Evolutionary conservation across 2,888 invertebrate genomes (phyloP), one percentile per base, ranked within the genome.

Genomic region (Torymus tubicola): DNA sequence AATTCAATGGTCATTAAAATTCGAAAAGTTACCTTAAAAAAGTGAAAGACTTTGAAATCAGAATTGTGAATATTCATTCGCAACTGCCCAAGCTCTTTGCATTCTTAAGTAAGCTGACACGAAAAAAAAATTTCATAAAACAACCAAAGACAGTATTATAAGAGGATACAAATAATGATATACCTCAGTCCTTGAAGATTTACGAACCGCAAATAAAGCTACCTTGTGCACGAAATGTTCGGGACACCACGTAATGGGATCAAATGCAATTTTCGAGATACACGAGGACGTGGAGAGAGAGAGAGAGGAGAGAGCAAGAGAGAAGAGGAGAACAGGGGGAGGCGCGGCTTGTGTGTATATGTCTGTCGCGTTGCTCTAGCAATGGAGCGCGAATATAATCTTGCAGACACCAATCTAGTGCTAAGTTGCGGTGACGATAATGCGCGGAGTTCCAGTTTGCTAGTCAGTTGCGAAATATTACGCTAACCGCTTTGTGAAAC

Each of bases 391-490:
- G 55, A 58, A 31, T 77, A 77, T 78, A 78, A 74, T 79, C 73
- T 79, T 69, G 57, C 61, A 16, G 63, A 16, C 63, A 79, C 69
- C 63, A 64, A 79, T 79, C 21, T 64, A 79, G 57, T 50, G 50
- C 68, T 79, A 69, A 74, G 73, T 67, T 72, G 69, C 31, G 63
- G 69, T 57, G 58, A 74, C 68, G 58, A 79, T 79, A 79, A 79
- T 73, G 52, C 53, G 16, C 69, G 12, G 63, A 79, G 79, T 64
- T 68, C 24, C 12, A 69, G 69, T 79, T 79, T 79, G 69, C 58
- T 71, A 78, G 71, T 65, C 71, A 71, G 64, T 63, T 31, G 61
- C 12, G 64, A 64, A 79, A 57, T 79, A 64, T 79, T 73, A 53
- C 31, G 58, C 24, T 74, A 74, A 79, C 65, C 31, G 63, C 63